Evolutionary conservation across 2,888 invertebrate species (phyloP), one percentile per base, ranked within the genome.

Genomic region (Hirtodrosophila cameraria): DNA sequence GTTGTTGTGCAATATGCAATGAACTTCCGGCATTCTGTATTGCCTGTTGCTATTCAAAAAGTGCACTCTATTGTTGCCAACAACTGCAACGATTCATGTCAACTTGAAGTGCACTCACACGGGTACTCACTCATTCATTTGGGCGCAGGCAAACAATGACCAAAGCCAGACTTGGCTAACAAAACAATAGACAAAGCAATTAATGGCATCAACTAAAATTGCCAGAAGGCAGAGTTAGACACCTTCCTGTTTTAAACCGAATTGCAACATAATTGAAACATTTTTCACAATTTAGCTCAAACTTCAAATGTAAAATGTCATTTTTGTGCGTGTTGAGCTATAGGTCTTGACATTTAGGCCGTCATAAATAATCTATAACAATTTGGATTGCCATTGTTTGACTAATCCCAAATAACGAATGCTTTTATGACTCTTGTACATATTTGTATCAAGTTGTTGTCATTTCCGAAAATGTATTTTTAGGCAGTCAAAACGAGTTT

Each of bases 311-410:
- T 20, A 31, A 69, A 67, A 64, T 66, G 70, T 57, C 67, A 67
- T 50, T 50, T 59, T 69, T 27, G 79, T 74, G 74, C 81, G 76
- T 62, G 81, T 62, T 65, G 41, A 59, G 42, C 43, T 35, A 33
- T 23, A 46, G 15, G 41, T 48, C 31, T 67, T 69, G 78, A 72
- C 78, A 78, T 80, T 70, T 49, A 23, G 52, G 42, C 28, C 48
- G 28, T 55, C 39, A 50, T 59, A 54, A 54, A 58, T 53, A 60
- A 80, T 79, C 74, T 68, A 74, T 76, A 63, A 58, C 48, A 64
- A 66, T 75, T 71, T 75, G 53, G 33, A 28, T 31, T 49, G 36
- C 54, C 25, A 46, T 68, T 64, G 68, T 69, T 15, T 28, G 43
- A 33, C 38, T 35, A 20, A 27, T 16, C 31, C 25, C 25, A 9